Evolutionary conservation across 2,113 vertebrate genomes (phyloP).

Genomic region (Mastomys natalensis): DNA sequence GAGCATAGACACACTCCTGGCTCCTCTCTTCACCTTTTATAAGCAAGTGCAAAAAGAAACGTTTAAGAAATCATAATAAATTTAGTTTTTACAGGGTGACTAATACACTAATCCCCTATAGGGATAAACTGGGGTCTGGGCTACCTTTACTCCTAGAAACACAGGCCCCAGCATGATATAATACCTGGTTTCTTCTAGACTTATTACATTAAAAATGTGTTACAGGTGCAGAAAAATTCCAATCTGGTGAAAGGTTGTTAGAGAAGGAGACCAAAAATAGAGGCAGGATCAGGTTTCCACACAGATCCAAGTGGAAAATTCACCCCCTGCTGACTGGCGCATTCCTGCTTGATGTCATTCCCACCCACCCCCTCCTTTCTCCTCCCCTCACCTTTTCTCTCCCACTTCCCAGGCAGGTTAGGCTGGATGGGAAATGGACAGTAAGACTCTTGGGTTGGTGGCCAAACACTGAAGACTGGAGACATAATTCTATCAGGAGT

Average conservation of each 20-base stretch:
- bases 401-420: slow-evolving; percentile 16
- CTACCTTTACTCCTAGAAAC: slow-evolving; percentile 81
- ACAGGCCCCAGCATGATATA: slow-evolving; percentile 81
- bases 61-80: slow-evolving; percentile 83
- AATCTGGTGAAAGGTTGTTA: slow-evolving; percentile 86
- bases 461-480: slow-evolving; percentile 28
- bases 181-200: slow-evolving; percentile 85
- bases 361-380: slow-evolving; percentile 42
- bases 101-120: slow-evolving; percentile 84
- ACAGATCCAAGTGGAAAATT: slow-evolving; percentile 86
- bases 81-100: slow-evolving; percentile 84
- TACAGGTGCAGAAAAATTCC: slow-evolving; percentile 88
- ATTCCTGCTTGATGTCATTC: slow-evolving; percentile 87
- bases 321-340: slow-evolving; percentile 86
- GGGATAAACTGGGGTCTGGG: slow-evolving; percentile 81
- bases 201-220: slow-evolving; percentile 86
- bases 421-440: slow-evolving; percentile 36
- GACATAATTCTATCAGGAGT: slow-evolving; percentile 5
- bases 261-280: slow-evolving; percentile 86
- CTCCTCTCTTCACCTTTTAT: slow-evolving; percentile 79
- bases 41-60: slow-evolving; percentile 83
- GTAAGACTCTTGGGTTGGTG: slow-evolving; percentile 27
- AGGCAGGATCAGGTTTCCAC: slow-evolving; percentile 86
- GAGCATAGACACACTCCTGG: slow-evolving; percentile 66
- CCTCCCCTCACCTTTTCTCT: slow-evolving; percentile 27